A percentile compares a stretch with the other conserved stretches of the same genome.
Evolutionary conservation across 2,797 vertebrate genomes (phyloP).

Genomic region (Gephyroberyx darwinii): DNA sequence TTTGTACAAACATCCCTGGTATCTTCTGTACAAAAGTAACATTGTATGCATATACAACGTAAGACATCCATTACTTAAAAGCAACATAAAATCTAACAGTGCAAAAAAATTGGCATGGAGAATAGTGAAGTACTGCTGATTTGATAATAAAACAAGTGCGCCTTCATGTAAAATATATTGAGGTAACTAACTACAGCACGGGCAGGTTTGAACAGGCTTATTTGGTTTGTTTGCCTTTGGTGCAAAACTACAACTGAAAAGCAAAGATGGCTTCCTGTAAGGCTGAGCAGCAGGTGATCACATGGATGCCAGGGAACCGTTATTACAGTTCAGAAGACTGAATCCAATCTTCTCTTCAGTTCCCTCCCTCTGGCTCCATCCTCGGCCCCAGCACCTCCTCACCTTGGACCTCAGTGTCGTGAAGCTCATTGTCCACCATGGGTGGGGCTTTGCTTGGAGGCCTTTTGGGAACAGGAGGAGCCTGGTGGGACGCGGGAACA

Average conservation of each 20-base stretch:
- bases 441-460: slow-evolving; percentile 19
- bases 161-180: slow-evolving; percentile 27
- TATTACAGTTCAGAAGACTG: slow-evolving; percentile 29
- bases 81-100: not conserved
- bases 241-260: slow-evolving; percentile 28
- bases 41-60: slow-evolving; percentile 12
- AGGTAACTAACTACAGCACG: slow-evolving; percentile 25
- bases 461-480: slow-evolving; percentile 79
- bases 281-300: slow-evolving; percentile 41
- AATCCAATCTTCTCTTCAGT: slow-evolving; percentile 57
- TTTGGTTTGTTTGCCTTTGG: slow-evolving; percentile 28
- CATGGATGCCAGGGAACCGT: slow-evolving; percentile 49
- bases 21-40: not conserved
- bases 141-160: slow-evolving; percentile 9
- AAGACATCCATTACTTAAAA: slow-evolving; percentile 9
- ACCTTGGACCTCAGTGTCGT: slow-evolving; percentile 57
- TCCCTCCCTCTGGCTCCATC: slow-evolving; percentile 61
- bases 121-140: slow-evolving; percentile 1
- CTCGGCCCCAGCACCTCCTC: slow-evolving; percentile 34
- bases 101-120: not conserved
- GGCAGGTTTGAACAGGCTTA: slow-evolving; percentile 29
- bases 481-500: slow-evolving; percentile 57
- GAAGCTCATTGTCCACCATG: slow-evolving; percentile 76
- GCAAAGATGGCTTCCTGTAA: not conserved
- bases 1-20: slow-evolving; percentile 1